Evolutionary conservation across 2,888 invertebrate genomes (phyloP).

Genomic region (Torymus auratus): DNA sequence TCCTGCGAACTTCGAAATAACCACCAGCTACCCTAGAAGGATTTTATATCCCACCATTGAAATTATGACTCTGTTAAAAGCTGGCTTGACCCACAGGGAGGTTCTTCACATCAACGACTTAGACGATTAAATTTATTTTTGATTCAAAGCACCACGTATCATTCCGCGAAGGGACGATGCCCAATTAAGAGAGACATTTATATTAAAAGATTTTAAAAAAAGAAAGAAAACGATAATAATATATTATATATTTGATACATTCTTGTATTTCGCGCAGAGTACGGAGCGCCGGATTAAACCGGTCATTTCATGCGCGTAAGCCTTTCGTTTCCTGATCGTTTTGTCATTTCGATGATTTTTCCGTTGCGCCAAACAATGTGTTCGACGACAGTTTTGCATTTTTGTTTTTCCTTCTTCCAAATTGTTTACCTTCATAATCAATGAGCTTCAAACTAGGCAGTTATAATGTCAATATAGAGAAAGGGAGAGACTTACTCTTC

Average conservation of each 20-base stretch:
- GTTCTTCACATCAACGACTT: slow-evolving; percentile 96
- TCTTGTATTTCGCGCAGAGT: slow-evolving; percentile 68
- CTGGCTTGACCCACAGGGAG: slow-evolving; percentile 92
- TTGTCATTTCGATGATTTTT: slow-evolving; percentile 35
- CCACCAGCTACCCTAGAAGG: slow-evolving; percentile 95
- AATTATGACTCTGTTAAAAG: slow-evolving; percentile 83
- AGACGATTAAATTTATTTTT: slow-evolving; percentile 80
- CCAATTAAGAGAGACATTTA: slow-evolving; percentile 59
- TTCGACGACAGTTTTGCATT: slow-evolving; percentile 53
- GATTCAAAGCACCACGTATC: slow-evolving; percentile 58
- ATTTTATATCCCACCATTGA: slow-evolving; percentile 81
- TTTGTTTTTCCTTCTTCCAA: slow-evolving; percentile 24
- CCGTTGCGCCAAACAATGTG: slow-evolving; percentile 53
- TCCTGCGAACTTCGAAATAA: slow-evolving; percentile 82
- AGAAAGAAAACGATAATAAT: slow-evolving; percentile 58
- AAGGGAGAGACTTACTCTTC: background rate
- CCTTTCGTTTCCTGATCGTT: slow-evolving; percentile 53
- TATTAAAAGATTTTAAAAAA: slow-evolving; percentile 56
- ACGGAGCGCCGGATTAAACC: slow-evolving; percentile 26
- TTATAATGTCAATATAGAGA: background rate
- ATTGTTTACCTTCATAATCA: slow-evolving; percentile 16
- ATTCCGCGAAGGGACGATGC: slow-evolving; percentile 61
- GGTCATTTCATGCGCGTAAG: slow-evolving; percentile 37
- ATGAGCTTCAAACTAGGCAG: slow-evolving; percentile 12
- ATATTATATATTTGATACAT: slow-evolving; percentile 70